A percentile compares a stretch with the other conserved stretches of the same genome.
Conservation (phyloP, 2,888 invertebrate genomes). For the Sesia bembeciformis region DNA sequence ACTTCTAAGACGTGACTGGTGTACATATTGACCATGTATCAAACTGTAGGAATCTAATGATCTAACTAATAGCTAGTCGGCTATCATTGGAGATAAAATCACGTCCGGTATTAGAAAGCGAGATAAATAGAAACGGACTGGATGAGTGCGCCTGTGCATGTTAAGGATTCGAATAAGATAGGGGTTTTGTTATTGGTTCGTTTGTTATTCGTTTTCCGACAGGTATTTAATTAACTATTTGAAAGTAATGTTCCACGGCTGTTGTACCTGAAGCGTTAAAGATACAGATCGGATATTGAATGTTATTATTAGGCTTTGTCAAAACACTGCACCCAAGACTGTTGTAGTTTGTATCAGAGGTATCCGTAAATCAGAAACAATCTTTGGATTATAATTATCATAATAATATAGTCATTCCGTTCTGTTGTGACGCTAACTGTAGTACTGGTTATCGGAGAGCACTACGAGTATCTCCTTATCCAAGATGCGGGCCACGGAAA, state of each 20-base stretch:
- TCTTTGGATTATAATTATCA: too few species aligned
- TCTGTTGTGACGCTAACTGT: too few species aligned
- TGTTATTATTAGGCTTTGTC: too few species aligned
- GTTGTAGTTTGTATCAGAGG: too few species aligned
- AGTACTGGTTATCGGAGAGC: background rate
- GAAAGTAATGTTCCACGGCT: too few species aligned
- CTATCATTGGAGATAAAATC: constrained; percentile 24
- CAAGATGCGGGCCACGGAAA: constrained; percentile 61
- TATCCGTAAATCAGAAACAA: too few species aligned
- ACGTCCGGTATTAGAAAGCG: constrained; percentile 14
- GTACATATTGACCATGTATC: constrained; percentile 1
- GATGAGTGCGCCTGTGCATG: background rate
- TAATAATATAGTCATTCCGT: too few species aligned
- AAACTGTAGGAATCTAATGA: constrained; percentile 15
- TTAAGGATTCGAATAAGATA: background rate
- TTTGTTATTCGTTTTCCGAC: background rate
- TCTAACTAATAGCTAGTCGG: constrained; percentile 20
- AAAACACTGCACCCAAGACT: too few species aligned
- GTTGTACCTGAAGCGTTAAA: too few species aligned
- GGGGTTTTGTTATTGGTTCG: background rate
- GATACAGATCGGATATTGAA: too few species aligned
- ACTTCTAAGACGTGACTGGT: background rate
- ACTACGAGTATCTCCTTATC: constrained; percentile 25
- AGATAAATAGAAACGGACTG: constrained; percentile 6
- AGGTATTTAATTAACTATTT: too few species aligned